Evolutionary conservation across 2,888 invertebrate species (phyloP).

Genomic region (Parnassius orleans): DNA sequence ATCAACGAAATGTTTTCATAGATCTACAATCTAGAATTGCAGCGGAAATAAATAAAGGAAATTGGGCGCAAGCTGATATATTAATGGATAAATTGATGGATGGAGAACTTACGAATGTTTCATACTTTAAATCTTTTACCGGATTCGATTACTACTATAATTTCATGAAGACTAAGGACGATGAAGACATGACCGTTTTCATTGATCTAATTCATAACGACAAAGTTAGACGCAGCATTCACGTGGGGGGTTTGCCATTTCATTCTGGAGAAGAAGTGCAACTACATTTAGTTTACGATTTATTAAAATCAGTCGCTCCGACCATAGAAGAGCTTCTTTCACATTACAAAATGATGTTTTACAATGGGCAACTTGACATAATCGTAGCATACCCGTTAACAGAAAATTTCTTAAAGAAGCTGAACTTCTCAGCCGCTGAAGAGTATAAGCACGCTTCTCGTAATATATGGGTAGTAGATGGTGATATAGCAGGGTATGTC

Average conservation of each 20-base stretch:
- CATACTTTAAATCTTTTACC: slow-evolving; percentile 83
- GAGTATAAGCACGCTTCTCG: slow-evolving; percentile 83
- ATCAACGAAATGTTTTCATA: slow-evolving; percentile 79
- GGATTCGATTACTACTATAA: slow-evolving; percentile 90
- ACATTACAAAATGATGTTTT: slow-evolving; percentile 79
- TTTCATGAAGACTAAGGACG: slow-evolving; percentile 77
- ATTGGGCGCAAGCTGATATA: slow-evolving; percentile 85
- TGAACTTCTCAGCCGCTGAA: slow-evolving; percentile 83
- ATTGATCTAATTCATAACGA: slow-evolving; percentile 53
- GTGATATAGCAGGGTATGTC: slow-evolving; percentile 86
- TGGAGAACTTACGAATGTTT: slow-evolving; percentile 53
- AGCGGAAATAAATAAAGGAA: slow-evolving; percentile 79
- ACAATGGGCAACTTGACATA: slow-evolving; percentile 85
- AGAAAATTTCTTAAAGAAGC: slow-evolving; percentile 83
- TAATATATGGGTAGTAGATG: slow-evolving; percentile 83
- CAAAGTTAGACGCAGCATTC: slow-evolving; percentile 75
- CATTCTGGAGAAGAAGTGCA: slow-evolving; percentile 72
- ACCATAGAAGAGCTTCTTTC: slow-evolving; percentile 66
- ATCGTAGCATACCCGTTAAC: slow-evolving; percentile 82
- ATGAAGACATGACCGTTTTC: slow-evolving; percentile 63
- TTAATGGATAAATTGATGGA: slow-evolving; percentile 85
- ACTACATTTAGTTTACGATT: slow-evolving; percentile 73
- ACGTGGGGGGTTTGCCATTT: slow-evolving; percentile 82
- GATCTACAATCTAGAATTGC: slow-evolving; percentile 79
- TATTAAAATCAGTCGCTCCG: slow-evolving; percentile 80